Evolutionary conservation across 2,888 invertebrate species (phyloP).

Genomic region (Phasia obesa): DNA sequence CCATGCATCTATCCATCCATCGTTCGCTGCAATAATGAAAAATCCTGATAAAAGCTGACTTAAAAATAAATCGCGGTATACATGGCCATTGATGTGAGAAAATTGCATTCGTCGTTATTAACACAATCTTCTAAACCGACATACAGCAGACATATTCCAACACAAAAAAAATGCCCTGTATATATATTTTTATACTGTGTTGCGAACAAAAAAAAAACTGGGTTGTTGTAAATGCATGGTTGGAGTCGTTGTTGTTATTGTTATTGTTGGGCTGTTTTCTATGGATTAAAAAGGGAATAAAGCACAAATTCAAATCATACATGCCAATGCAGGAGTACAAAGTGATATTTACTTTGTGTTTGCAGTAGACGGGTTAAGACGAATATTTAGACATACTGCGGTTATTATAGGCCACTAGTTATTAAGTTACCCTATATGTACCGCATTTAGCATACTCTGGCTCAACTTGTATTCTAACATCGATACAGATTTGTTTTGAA

Average conservation of each 20-base stretch:
- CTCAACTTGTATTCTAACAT: too few relatives aligned
- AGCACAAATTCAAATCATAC: constrained; percentile 48
- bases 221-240: constrained; percentile 27
- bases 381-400: constrained; percentile 11
- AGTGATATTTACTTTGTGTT: constrained; percentile 11
- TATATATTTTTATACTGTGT: too few relatives aligned
- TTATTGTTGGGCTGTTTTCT: constrained; percentile 24
- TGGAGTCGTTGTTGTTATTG: constrained; percentile 20
- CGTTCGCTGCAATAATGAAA: constrained; percentile 54
- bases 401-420: background rate
- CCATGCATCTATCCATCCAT: constrained; percentile 18
- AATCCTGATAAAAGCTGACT: constrained; percentile 65
- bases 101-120: constrained; percentile 66
- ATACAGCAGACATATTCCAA: constrained; percentile 29
- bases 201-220: too few relatives aligned
- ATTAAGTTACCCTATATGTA: too few relatives aligned
- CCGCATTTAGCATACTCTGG: too few relatives aligned
- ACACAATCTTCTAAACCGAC: constrained; percentile 57
- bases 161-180: background rate
- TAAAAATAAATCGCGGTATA: constrained; percentile 64
- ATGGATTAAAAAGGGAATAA: constrained; percentile 8
- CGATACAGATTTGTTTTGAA: too few relatives aligned
- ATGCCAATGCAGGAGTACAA: constrained; percentile 25
- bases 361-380: background rate
- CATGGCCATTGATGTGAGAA: constrained; percentile 68